Evolutionary conservation across 2,113 vertebrate genomes (phyloP).

Genomic region (Lophotis ruficrista): DNA sequence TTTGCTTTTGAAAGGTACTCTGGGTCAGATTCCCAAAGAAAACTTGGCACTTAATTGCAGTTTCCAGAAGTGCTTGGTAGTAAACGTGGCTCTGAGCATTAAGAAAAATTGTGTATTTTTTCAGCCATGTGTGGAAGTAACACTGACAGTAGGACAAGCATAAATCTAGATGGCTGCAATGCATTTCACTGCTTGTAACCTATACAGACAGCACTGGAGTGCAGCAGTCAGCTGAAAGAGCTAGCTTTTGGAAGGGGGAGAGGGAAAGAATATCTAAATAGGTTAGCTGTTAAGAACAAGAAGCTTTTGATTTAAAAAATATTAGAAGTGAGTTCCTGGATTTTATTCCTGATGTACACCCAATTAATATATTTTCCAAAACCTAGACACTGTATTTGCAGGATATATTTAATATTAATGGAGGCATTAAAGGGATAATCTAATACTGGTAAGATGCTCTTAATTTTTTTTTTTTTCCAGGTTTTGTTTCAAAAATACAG

Average conservation of each 20-base stretch:
- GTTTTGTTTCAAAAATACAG: conserved; percentile 26
- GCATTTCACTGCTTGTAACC: conserved; percentile 5
- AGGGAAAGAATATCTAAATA: conserved; percentile 50
- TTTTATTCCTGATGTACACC: conserved; percentile 53
- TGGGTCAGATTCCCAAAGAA: neutral
- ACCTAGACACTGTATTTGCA: neutral
- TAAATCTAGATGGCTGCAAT: neutral
- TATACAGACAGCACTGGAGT: neutral
- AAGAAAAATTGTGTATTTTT: neutral
- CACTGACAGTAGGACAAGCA: neutral
- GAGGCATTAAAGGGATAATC: conserved; percentile 22
- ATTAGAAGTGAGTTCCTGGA: conserved; percentile 48
- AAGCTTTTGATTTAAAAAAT: conserved; percentile 68
- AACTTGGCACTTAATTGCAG: neutral
- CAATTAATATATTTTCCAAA: conserved; percentile 60
- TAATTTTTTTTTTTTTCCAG: neutral
- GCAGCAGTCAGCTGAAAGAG: conserved; percentile 36
- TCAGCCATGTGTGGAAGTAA: neutral
- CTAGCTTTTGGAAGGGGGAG: neutral
- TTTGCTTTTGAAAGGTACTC: neutral
- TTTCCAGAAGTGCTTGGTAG: neutral
- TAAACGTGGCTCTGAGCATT: neutral
- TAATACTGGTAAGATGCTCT: neutral
- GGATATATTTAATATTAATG: conserved; percentile 57
- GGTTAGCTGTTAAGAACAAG: conserved; percentile 66